Percentiles rank a stretch among this genome's conserved stretches.
Evolutionary conservation across 2,113 vertebrate genomes (phyloP).

Genomic region (Anseranas semipalmata): DNA sequence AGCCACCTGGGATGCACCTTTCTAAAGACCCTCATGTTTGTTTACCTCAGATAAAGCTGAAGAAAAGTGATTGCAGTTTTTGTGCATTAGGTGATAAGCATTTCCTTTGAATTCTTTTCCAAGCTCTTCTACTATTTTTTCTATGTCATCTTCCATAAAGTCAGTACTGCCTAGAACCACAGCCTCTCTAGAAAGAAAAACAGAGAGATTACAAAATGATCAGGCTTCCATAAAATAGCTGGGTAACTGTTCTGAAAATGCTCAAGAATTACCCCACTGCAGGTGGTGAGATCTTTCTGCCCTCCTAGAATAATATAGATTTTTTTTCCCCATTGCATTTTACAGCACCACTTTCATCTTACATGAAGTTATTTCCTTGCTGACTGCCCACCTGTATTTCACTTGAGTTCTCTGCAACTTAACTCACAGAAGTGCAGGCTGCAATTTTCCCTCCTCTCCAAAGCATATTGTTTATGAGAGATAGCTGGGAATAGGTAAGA

Average conservation of each 20-base stretch:
- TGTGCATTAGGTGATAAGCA: constrained; percentile 99
- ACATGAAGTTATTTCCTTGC: neutral
- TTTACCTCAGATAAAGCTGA: constrained; percentile 94
- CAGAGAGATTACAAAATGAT: neutral
- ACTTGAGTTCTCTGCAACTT: neutral
- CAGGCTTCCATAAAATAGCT: neutral
- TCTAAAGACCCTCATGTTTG: neutral
- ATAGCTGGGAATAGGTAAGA: neutral
- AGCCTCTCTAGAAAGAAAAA: constrained; percentile 86
- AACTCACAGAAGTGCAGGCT: neutral
- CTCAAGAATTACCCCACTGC: neutral
- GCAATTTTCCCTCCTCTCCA: neutral
- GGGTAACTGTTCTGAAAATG: neutral
- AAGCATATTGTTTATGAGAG: neutral
- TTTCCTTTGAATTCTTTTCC: constrained; percentile 99
- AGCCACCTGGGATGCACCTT: neutral
- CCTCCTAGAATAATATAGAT: neutral
- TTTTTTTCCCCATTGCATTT: neutral
- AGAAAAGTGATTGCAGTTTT: constrained; percentile 99
- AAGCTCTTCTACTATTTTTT: constrained; percentile 96
- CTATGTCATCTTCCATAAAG: constrained; percentile 96
- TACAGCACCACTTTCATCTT: neutral
- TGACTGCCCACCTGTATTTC: neutral
- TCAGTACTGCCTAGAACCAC: constrained; percentile 97
- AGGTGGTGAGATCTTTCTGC: neutral